Evolutionary conservation across 2,888 invertebrate genomes (phyloP), one percentile per base, ranked within the genome.

Genomic region (Drosophila barbarae): DNA sequence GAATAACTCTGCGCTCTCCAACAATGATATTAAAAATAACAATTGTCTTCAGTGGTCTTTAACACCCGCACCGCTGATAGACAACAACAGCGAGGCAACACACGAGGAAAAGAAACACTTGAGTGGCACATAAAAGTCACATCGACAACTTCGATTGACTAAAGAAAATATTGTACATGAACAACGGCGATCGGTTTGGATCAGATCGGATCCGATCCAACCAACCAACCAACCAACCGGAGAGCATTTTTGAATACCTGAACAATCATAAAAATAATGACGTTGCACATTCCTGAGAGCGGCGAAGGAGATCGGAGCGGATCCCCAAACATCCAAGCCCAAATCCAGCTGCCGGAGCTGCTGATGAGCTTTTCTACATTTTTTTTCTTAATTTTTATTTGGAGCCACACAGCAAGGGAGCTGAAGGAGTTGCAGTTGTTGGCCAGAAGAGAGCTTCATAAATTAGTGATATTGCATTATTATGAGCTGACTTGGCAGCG

Each of bases 211-310:
- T 28, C 44, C 15, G 44, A 44, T 44, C 57, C 13, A 23, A 36
- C 7, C 38, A 49, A 6, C 12, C 44, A 54, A 7, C 58, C 74
- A 74, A 68, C 84, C 77, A 67, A 72, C 50, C 53, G 47, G 80
- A 82, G 80, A 70, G 74, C 85, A 75, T 74, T 81, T 64, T 76
- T 84, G 79, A 85, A 82, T 85, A 77, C 80, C 73, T 74, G 86
- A 87, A 87, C 86, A 87, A 87, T 82, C 86, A 86, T 75, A 75
- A 85, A 88, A 86, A 84, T 84, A 86, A 88, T 88, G 88, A 88
- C 86, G 75, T 77, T 84, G 88, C 88, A 77, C 88, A 89, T 88
- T 88, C 88, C 88, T 46, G 73, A 70, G 76, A 61, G 71, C 73
- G 71, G 51, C 52, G 5, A 26, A 64, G 59, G 53, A 68, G 58